A percentile compares a stretch with the other conserved stretches of the same genome.
Conservation (phyloP, 2,888 invertebrate genomes). For the Hydropsyche betteni region DNA sequence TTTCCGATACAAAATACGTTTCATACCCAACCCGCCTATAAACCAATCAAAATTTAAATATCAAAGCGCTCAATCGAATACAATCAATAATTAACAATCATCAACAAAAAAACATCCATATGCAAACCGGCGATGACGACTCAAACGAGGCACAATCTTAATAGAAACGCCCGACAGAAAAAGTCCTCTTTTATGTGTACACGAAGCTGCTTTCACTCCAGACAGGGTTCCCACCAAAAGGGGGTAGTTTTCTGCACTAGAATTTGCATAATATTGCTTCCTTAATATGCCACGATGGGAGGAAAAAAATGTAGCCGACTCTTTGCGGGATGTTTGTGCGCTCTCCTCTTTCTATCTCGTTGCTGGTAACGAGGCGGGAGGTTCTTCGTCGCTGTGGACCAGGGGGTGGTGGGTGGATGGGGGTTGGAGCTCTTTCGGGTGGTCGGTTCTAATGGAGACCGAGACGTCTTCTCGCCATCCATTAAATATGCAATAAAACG, state of each 20-base stretch:
- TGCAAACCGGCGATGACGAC: too few species aligned
- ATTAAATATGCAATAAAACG: constrained; percentile 46
- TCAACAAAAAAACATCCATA: too few species aligned
- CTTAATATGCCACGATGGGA: constrained; percentile 61
- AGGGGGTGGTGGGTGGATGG: background rate
- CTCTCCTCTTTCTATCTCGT: too few species aligned
- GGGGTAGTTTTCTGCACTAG: constrained; percentile 57
- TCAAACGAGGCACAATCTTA: too few species aligned
- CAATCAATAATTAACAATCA: too few species aligned
- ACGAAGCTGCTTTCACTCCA: constrained; percentile 45
- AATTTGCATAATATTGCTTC: constrained; percentile 67
- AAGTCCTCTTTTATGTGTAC: constrained; percentile 39
- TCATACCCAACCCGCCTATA: too few species aligned
- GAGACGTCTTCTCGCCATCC: constrained; percentile 30
- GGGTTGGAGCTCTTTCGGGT: background rate
- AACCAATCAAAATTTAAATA: too few species aligned
- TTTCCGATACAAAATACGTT: too few species aligned
- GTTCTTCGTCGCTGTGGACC: too few species aligned
- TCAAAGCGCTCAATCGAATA: too few species aligned
- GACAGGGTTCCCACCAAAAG: constrained; percentile 11
- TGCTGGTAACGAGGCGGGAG: background rate
- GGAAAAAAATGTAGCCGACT: constrained; percentile 51
- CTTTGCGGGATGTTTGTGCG: constrained; percentile 40
- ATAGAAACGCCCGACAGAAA: constrained; percentile 35
- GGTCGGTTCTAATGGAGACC: constrained; percentile 39